phyloP scores from a whole-genome alignment of 1,140 invertebrate genomes.

The Bombus huntii region DNA sequence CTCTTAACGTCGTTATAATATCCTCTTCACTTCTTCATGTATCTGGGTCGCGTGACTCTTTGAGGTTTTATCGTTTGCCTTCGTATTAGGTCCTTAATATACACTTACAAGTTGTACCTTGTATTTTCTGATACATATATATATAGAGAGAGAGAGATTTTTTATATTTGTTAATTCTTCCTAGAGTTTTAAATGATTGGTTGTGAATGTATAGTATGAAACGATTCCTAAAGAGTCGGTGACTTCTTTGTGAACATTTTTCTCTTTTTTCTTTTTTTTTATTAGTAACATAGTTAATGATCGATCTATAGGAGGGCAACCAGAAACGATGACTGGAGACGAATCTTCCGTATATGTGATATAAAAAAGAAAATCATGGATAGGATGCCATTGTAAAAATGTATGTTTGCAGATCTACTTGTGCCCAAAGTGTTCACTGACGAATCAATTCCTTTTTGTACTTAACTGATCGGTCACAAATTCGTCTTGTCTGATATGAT shows the following conservation, averaged over 20 bases:
- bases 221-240: constrained; percentile 4
- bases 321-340: background rate
- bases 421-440: constrained; percentile 16
- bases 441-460: constrained; percentile 10
- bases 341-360: background rate
- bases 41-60: background rate
- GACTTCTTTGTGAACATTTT: background rate
- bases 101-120: background rate
- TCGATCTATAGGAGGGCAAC: background rate
- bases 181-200: background rate
- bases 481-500: background rate
- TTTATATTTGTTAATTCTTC: background rate
- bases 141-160: background rate
- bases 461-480: constrained; percentile 16
- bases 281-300: background rate
- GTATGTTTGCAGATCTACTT: constrained; percentile 3
- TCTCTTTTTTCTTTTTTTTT: background rate
- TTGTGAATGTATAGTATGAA: background rate
- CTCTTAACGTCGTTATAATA: constrained; percentile 19
- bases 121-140: background rate
- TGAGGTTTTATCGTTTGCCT: background rate
- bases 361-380: background rate
- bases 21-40: background rate
- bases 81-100: background rate
- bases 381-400: background rate